Evolutionary conservation across 2,797 vertebrate genomes (phyloP), one percentile per base, ranked within the genome.

Genomic region (Fundulus diaphanus): DNA sequence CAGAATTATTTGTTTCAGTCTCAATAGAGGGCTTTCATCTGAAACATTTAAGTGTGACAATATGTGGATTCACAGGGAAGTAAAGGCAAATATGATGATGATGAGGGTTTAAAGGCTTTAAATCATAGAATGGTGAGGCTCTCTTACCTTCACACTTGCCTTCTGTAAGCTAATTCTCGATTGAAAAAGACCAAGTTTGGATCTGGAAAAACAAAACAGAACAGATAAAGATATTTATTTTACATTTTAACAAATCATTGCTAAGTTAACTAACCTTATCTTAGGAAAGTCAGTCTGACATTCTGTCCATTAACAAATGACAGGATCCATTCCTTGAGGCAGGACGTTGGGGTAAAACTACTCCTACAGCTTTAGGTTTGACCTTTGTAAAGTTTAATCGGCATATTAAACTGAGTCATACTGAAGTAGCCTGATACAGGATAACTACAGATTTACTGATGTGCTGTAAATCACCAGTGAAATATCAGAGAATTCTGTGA

Each of bases 131-230:
- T 65, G 22, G 12, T 27, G 3, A 42, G 37, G 44, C 7, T 1
- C 37, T 66, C 96, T 96, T 90, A 99, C 98, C 97, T 99, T 99
- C 31, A 99, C 97, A 72, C 97, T 99, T 73, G 98, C 98, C 94
- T 99, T 99, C 95, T 99, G 98, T 97, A 99, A 97, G 96, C 98
- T 99, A 97, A 99, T 98, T 95, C 98, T 96, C 80, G 98, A 99
- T 89, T 99, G 98, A 88, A 99, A 99, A 91, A 99, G 96, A 92
- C 97, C 98, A 94, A 99, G 96, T 94, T 99, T 99, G 78, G 98
- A 99, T 94, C 98, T 99, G 92, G 80, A 73, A 82, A 29, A 85
- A 82, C 70, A 81, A 35, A 84, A 82, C 7, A 76, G 67, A 56
- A 80, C 22, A 77, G 11, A 67, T 33, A 31, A 2, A 52, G 63